Percentiles rank a stretch among this genome's conserved stretches.
phyloP scores from a whole-genome alignment of 2,113 vertebrate genomes.

The Dasyornis broadbenti region DNA sequence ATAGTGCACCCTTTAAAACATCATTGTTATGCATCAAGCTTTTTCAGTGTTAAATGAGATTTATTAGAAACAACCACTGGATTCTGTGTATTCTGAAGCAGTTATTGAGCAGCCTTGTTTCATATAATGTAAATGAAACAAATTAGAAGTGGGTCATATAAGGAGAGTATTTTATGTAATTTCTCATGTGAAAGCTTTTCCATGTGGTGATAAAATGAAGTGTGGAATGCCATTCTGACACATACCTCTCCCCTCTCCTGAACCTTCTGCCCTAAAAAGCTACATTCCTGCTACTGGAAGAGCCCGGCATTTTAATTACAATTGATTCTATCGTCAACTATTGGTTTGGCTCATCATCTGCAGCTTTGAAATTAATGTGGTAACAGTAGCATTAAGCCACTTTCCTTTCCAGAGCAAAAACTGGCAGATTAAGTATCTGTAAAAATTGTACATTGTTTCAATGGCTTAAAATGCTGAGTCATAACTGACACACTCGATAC shows the following conservation, averaged over 20 bases:
- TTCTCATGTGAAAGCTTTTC: background rate
- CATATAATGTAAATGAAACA: background rate
- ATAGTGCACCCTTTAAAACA: conserved; percentile 6
- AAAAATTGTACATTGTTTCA: background rate
- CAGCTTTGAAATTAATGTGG: conserved; percentile 52
- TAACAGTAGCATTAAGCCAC: conserved; percentile 30
- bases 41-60: background rate
- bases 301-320: conserved; percentile 15
- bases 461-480: conserved; percentile 33
- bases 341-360: conserved; percentile 43
- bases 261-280: background rate
- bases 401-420: conserved; percentile 29
- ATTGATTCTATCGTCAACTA: background rate
- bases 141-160: background rate
- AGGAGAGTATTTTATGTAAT: background rate
- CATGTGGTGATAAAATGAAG: background rate
- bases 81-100: background rate
- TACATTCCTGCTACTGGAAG: conserved; percentile 45
- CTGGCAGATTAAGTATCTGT: background rate
- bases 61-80: background rate
- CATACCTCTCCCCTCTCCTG: background rate
- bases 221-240: conserved; percentile 12
- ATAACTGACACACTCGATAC: conserved; percentile 9
- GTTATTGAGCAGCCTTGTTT: conserved; percentile 8
- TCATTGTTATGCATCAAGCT: background rate